Conservation (phyloP, 2,113 vertebrate species). For the Mirounga angustirostris region DNA sequence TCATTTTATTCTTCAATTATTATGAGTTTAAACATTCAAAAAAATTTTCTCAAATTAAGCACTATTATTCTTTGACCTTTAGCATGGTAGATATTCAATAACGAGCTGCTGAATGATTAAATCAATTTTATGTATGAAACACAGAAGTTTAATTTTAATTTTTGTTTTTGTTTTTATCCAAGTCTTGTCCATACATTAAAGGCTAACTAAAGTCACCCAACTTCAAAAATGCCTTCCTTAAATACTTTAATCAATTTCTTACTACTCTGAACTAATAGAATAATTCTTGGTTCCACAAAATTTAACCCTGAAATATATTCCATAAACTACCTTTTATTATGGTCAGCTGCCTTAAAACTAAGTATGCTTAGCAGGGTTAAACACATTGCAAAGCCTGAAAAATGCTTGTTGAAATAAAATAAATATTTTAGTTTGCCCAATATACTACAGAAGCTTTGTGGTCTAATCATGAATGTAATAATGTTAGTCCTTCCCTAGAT, state of each 20-base stretch:
- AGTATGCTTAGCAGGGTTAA: neutral
- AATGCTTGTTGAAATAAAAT: neutral
- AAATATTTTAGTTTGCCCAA: neutral
- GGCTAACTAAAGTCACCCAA: neutral
- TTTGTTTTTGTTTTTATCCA: neutral
- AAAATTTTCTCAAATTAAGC: neutral
- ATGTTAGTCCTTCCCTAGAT: neutral
- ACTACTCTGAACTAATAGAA: neutral
- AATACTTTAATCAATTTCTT: neutral
- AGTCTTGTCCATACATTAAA: neutral
- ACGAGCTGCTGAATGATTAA: neutral
- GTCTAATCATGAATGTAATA: neutral
- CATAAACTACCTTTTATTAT: neutral
- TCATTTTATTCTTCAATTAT: slow-evolving; percentile 28
- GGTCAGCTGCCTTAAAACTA: neutral
- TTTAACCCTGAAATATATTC: neutral
- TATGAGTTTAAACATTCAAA: neutral
- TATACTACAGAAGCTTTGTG: neutral
- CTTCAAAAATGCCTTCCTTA: neutral
- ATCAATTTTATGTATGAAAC: neutral
- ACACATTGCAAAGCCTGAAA: neutral
- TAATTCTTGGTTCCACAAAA: neutral
- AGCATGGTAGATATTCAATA: neutral
- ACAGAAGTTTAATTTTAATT: neutral
- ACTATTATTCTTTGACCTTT: neutral